Conservation (phyloP, 2,888 invertebrate species). For the Parthenolecanium corni region DNA sequence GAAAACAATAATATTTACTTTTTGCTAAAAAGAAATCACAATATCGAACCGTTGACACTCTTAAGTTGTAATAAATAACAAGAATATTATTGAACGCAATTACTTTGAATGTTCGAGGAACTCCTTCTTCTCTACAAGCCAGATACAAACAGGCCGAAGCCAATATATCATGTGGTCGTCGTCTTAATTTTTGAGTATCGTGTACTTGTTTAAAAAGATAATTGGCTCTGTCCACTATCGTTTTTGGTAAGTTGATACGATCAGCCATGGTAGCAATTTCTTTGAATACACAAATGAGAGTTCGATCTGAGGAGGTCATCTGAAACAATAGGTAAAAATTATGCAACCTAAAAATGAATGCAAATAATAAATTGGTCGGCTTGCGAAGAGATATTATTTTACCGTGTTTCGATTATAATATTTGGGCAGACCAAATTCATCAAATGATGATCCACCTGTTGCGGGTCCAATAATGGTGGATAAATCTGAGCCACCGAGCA, state of each 20-base stretch:
- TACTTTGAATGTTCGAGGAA: slow-evolving; percentile 86
- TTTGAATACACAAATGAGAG: slow-evolving; percentile 87
- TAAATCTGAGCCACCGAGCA: slow-evolving; percentile 88
- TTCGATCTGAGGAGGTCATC: slow-evolving; percentile 92
- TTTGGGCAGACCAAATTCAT: slow-evolving; percentile 61
- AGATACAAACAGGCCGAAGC: slow-evolving; percentile 98
- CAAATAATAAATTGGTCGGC: neutral
- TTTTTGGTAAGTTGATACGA: slow-evolving; percentile 89
- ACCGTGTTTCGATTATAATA: slow-evolving; percentile 54
- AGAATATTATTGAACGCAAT: no score
- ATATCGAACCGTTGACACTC: no score
- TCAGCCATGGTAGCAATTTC: slow-evolving; percentile 98
- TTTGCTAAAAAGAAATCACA: no score
- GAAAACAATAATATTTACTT: no score
- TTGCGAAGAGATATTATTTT: slow-evolving; percentile 35
- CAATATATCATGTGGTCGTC: slow-evolving; percentile 89
- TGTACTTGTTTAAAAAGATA: slow-evolving; percentile 97
- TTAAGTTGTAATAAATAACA: no score
- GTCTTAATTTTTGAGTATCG: slow-evolving; percentile 84
- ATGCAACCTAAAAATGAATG: neutral
- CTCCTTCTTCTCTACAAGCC: slow-evolving; percentile 96
- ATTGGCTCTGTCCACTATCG: slow-evolving; percentile 92
- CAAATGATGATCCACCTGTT: slow-evolving; percentile 69
- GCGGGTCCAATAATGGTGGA: slow-evolving; percentile 85
- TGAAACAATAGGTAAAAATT: slow-evolving; percentile 45